These are phyloP conservation scores for Lemur catta DNA, from an alignment of 2,797 vertebrate species.

Conservation along the genomic window DNA sequence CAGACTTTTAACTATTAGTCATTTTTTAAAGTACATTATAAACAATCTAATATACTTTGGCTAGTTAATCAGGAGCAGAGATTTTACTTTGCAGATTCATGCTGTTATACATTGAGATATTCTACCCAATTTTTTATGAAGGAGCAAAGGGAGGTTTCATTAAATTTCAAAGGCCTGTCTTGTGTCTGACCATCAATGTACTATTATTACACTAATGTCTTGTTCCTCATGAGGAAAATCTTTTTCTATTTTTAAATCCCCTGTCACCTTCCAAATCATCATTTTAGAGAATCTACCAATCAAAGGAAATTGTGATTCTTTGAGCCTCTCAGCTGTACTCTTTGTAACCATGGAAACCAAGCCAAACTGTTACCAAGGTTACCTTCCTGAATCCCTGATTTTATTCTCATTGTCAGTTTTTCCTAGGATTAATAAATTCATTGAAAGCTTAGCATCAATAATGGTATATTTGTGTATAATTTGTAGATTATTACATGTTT, in stretches of 20 bases:
- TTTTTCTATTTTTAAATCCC: conserved; percentile 62
- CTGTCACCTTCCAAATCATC: conserved; percentile 68
- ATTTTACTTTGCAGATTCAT: conserved; percentile 17
- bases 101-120: conserved; percentile 54
- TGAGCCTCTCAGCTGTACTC: conserved; percentile 58
- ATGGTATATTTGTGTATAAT: background rate
- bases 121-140: conserved; percentile 34
- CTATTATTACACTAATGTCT: conserved; percentile 66
- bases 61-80: conserved; percentile 36
- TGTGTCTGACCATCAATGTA: conserved; percentile 39
- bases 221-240: conserved; percentile 25
- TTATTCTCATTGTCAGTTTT: conserved; percentile 55
- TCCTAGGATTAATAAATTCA: conserved; percentile 40
- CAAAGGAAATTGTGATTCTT: conserved; percentile 73
- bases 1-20: background rate
- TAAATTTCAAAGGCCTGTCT: conserved; percentile 68
- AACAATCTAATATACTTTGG: background rate
- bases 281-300: conserved; percentile 72
- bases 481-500: background rate
- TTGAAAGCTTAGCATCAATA: conserved; percentile 24
- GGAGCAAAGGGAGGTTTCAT: conserved; percentile 46
- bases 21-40: background rate
- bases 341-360: conserved; percentile 75
- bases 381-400: conserved; percentile 51
- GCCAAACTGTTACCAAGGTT: conserved; percentile 71